Evolutionary conservation across 2,888 invertebrate species (phyloP), one percentile per base, ranked within the genome.

Genomic region (Ischnus inquisitorius): DNA sequence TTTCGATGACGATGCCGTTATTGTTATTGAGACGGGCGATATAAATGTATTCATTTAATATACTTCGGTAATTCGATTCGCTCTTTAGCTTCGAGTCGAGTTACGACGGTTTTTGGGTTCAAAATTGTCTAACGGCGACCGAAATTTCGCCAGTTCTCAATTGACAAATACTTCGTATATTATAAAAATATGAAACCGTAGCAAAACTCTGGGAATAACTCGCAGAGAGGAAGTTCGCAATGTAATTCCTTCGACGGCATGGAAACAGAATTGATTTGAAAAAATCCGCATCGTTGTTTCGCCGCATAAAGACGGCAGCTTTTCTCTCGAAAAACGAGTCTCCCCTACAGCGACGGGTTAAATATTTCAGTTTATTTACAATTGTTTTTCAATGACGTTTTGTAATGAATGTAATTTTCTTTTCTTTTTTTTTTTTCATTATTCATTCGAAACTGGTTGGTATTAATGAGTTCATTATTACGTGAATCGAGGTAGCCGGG

Each of bases 381-480:
- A 51, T 51, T 10, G 6, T 10, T 51, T 51, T 51, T 3, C 51
- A 51, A 51, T 51, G 51, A 51, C 51, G 51, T 16, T 10, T 51
- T 51, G 51, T 51, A 51, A 51, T 51, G 19, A 51, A 51, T 10
- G 51, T 51, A 46, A 62, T 69, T 51, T 25, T 39, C 43, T 19
- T 25, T 62, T 39, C 46, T 28, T 54, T 67, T 57, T 64, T 0
- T 25, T 62, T 64, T 72, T 57, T 54, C 57, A 62, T 67, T 41
- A 51, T 57, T 51, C 43, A n/a, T 54, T 51, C 22, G 25, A 69
- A 69, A 78, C 68, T 81, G 68, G 74, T 69, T 57, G 57, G 77
- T 80, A 41, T 77, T 78, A 78, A 84, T 78, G 84, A 80, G 81
- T 84, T 81, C 77, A 74, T 84, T 84, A 75, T 75, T 46, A 67